These are phyloP conservation scores for Zaprionus camerounensis DNA, from an alignment of 1,140 invertebrate species.

Conservation along the genomic window DNA sequence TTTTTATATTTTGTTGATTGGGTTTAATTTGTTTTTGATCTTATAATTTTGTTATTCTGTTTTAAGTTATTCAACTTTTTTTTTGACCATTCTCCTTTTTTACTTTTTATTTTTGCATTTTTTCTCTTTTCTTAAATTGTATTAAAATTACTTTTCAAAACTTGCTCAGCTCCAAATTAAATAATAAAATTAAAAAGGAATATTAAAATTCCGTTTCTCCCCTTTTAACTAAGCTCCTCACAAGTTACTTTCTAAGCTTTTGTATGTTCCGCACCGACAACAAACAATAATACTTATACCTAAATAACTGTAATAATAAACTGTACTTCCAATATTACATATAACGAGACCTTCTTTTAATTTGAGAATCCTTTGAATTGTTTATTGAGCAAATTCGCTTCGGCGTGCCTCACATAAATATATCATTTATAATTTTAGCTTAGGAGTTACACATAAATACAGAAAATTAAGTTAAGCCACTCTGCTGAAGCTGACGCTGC, in stretches of 20 bases:
- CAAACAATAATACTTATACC: slow-evolving; percentile 25
- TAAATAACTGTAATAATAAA: slow-evolving; percentile 45
- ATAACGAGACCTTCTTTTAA: not conserved
- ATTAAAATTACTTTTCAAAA: slow-evolving; percentile 3
- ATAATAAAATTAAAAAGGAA: not conserved
- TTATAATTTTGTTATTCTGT: not conserved
- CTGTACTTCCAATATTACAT: slow-evolving; percentile 51
- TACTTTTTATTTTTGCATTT: not conserved
- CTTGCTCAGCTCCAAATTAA: slow-evolving; percentile 9
- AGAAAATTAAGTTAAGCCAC: slow-evolving; percentile 60
- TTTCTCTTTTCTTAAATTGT: not conserved
- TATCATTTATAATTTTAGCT: slow-evolving; percentile 53
- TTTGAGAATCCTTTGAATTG: slow-evolving; percentile 71
- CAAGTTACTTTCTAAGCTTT: slow-evolving; percentile 25
- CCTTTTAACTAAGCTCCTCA: slow-evolving; percentile 18
- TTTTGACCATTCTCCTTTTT: not conserved
- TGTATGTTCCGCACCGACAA: slow-evolving; percentile 23
- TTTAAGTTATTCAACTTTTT: not conserved
- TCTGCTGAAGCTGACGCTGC: slow-evolving; percentile 11
- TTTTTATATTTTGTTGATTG: slow-evolving; percentile 3
- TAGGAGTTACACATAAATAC: slow-evolving; percentile 75
- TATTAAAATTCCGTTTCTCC: not conserved
- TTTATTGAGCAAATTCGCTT: slow-evolving; percentile 70
- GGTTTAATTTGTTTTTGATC: not conserved
- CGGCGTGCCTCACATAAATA: slow-evolving; percentile 61